phyloP scores from a whole-genome alignment of 2,113 vertebrate genomes.

The Oryctolagus cuniculus region DNA sequence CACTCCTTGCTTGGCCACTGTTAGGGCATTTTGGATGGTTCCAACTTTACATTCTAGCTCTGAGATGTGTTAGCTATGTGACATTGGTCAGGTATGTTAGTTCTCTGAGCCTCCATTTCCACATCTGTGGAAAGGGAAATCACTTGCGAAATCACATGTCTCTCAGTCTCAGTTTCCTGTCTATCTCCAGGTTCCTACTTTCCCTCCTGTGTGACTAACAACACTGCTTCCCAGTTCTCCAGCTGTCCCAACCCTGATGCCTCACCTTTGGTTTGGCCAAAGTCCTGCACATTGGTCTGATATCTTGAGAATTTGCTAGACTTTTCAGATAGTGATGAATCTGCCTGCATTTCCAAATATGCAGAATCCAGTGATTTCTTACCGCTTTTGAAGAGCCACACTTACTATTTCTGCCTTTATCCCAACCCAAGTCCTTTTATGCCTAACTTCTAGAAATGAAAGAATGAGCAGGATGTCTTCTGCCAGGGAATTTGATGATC shows the following conservation, averaged over 20 bases:
- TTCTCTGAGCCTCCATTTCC: conserved; percentile 12
- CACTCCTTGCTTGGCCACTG: neutral
- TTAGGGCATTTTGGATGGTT: neutral
- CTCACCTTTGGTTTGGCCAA: neutral
- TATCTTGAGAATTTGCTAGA: conserved; percentile 17
- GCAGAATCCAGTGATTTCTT: conserved; percentile 58
- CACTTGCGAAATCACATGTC: neutral
- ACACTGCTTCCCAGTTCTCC: neutral
- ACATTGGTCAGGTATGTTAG: neutral
- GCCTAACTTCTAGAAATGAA: conserved; percentile 68
- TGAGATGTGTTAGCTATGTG: neutral
- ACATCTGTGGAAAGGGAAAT: conserved; percentile 15
- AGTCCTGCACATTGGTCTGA: neutral
- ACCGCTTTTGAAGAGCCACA: conserved; percentile 41
- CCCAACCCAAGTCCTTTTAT: conserved; percentile 39
- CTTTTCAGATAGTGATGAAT: neutral
- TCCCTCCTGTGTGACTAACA: neutral
- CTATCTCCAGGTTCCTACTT: neutral
- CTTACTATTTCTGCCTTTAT: conserved; percentile 58
- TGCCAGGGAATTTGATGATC: conserved; percentile 67
- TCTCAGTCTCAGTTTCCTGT: neutral
- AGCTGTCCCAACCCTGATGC: neutral
- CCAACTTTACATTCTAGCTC: neutral
- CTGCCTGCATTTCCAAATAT: conserved; percentile 29
- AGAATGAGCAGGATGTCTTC: conserved; percentile 62